phyloP scores from a whole-genome alignment of 2,797 vertebrate genomes.

The Hirundo rustica region DNA sequence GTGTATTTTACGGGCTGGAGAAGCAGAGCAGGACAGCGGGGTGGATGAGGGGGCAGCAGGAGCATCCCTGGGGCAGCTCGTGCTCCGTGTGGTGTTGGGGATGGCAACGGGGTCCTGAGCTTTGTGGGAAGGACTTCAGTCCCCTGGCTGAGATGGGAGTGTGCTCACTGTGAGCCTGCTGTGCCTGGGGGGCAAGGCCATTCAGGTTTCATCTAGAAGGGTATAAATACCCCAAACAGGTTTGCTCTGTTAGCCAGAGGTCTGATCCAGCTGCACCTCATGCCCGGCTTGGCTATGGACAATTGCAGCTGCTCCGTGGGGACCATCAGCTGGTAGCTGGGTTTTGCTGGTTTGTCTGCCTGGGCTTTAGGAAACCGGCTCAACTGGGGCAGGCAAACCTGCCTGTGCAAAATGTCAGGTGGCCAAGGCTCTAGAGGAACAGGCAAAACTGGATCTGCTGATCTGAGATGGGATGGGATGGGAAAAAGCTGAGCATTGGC shows the following conservation, averaged over 20 bases:
- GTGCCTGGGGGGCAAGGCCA: neutral
- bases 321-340: fast-evolving
- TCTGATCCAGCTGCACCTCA: neutral
- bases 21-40: neutral
- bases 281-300: fast-evolving
- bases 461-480: neutral
- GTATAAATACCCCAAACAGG: neutral
- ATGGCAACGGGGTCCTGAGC: neutral
- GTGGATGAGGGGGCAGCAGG: neutral
- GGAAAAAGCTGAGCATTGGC: neutral
- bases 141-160: neutral
- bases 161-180: neutral
- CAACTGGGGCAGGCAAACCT: neutral
- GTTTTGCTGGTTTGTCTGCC: neutral
- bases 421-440: neutral
- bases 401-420: fast-evolving
- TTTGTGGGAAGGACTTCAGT: neutral
- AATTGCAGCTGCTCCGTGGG: neutral
- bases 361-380: neutral
- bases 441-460: conserved; percentile 1
- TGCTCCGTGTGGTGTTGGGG: fast-evolving
- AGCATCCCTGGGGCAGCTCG: fast-evolving
- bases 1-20: neutral
- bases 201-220: neutral
- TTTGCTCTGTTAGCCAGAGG: neutral